Base-by-base conservation (phyloP, 1,140 invertebrate genomes). In the Melitaea cinxia region DNA sequence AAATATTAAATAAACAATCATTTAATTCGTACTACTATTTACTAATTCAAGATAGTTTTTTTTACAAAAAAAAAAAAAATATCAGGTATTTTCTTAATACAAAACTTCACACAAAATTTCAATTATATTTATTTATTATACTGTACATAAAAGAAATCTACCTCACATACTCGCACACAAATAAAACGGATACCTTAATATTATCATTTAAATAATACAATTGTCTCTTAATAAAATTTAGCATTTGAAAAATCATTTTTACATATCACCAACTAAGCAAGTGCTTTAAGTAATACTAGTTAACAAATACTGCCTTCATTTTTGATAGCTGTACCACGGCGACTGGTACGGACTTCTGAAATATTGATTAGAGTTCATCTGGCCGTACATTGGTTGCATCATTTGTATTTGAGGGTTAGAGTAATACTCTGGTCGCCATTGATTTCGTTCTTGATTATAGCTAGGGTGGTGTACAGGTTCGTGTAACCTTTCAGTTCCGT, bases 281-380 rank as follows among this genome's bases (percentile, higher is more conserved):
- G 30, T 50, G 42, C 42, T 60, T 30, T 57, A 57, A 39, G 15
- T 55, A 49, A 66, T 59, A 58, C 45, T 35, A 56, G 5, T 57
- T 56, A 58, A 47, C 14, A 54, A 59, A 59, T 47, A 28, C 37
- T 54, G 7, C n/a, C n/a, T 28, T 78, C 72, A 88, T 81, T 86
- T 82, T 33, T 78, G 74, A 49, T 81, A 80, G 17, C 65, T 57
- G 54, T 77, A 85, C 84, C 85, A 89, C 1, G 83, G 84, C 14
- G 83, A 69, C 56, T 83, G 84, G 49, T 85, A 88, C 6, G 84
- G 82, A 78, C 79, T 85, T 72, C 81, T 74, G 42, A 80, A 85
- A 53, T 78, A 86, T 19, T 78, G 72, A 33, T 73, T 78, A 6
- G 72, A 68, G 52, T 66, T 76, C 54, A 73, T 67, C 21, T 75